These are phyloP conservation scores for Ochotona curzoniae DNA, from an alignment of 2,113 vertebrate genomes.

Conservation along the genomic window DNA sequence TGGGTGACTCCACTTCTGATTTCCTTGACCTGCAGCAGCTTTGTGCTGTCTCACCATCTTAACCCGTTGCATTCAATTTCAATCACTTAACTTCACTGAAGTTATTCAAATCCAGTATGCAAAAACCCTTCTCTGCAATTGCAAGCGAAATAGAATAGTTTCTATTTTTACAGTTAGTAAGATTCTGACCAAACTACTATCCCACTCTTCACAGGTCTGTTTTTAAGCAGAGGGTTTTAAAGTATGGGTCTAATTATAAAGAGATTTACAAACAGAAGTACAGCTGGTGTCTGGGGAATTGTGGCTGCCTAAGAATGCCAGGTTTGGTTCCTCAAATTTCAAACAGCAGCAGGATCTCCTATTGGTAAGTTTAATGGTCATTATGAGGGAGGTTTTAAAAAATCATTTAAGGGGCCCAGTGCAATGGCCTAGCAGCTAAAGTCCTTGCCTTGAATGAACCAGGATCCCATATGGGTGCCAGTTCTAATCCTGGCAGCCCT, in stretches of 20 bases:
- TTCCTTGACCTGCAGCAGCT: slow-evolving; percentile 70
- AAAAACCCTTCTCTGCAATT: slow-evolving; percentile 52
- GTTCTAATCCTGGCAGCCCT: no score
- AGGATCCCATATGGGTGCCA: no score
- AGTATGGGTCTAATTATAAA: slow-evolving; percentile 50
- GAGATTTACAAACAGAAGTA: slow-evolving; percentile 20
- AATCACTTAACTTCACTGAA: slow-evolving; percentile 77
- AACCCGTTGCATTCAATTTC: slow-evolving; percentile 74
- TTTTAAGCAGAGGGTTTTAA: slow-evolving; percentile 46
- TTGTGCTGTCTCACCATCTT: slow-evolving; percentile 53
- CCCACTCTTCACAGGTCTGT: not conserved
- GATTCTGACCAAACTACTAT: slow-evolving; percentile 55
- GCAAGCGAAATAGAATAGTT: slow-evolving; percentile 53
- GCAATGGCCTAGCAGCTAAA: no score
- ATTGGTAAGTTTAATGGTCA: slow-evolving; percentile 14
- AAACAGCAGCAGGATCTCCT: slow-evolving; percentile 2
- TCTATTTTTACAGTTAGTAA: slow-evolving; percentile 59
- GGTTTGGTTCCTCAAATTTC: slow-evolving; percentile 38
- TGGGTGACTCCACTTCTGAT: slow-evolving; percentile 45
- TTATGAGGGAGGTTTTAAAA: not conserved
- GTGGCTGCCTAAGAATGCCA: slow-evolving; percentile 7
- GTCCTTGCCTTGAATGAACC: no score
- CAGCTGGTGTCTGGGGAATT: not conserved
- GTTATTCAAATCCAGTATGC: slow-evolving; percentile 75
- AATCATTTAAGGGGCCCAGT: not conserved